These are phyloP conservation scores for Athene noctua DNA, from an alignment of 2,113 vertebrate genomes.

Conservation along the genomic window DNA sequence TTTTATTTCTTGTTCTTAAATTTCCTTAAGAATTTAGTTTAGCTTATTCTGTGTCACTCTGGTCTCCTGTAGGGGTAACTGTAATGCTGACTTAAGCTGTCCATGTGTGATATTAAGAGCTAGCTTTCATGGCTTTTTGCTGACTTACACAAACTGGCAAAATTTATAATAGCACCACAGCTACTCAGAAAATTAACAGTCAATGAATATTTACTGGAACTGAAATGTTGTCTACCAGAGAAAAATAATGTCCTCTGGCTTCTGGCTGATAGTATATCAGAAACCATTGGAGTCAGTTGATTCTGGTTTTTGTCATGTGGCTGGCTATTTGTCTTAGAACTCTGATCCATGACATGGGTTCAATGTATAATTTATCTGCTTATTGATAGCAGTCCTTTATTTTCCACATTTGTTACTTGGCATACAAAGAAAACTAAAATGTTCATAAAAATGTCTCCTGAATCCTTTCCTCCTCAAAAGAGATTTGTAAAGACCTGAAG, in stretches of 20 bases:
- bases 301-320: neutral
- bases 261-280: conserved; percentile 16
- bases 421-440: neutral
- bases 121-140: neutral
- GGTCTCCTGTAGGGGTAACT: neutral
- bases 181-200: conserved; percentile 53
- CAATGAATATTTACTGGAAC: conserved; percentile 45
- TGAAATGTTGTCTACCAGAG: neutral
- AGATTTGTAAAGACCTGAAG: neutral
- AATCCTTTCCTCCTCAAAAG: neutral
- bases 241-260: conserved; percentile 29
- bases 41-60: neutral
- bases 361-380: neutral
- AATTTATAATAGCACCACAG: conserved; percentile 27
- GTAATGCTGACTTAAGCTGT: conserved; percentile 15
- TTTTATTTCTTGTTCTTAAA: neutral
- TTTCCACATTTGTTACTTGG: neutral
- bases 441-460: neutral
- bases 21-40: neutral
- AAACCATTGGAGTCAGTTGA: neutral
- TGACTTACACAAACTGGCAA: neutral
- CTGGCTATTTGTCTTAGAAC: neutral
- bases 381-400: neutral
- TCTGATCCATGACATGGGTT: neutral
- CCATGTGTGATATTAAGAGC: neutral